phyloP scores from a whole-genome alignment of 92 coral and sea anemone species.

The Palythoa grandis region DNA sequence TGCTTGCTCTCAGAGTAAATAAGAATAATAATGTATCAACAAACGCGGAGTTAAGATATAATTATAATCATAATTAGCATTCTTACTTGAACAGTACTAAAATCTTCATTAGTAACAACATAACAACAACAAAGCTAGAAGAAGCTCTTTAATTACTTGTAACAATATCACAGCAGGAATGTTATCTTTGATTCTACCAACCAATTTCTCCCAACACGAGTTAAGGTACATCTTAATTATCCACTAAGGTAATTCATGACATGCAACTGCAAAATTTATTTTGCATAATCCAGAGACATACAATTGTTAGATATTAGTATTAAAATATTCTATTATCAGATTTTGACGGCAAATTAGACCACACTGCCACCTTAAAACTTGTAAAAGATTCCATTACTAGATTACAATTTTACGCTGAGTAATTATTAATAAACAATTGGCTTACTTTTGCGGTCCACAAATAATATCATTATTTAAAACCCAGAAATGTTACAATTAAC shows the following conservation, averaged over 20 bases:
- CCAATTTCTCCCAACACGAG: background rate
- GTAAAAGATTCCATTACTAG: background rate
- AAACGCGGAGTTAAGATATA: background rate
- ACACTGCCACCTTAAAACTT: background rate
- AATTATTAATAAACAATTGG: conserved; percentile 21
- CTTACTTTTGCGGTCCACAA: background rate
- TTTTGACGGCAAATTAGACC: background rate
- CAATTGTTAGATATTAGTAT: background rate
- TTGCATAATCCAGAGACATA: background rate
- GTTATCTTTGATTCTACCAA: conserved; percentile 20
- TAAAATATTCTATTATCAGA: no score
- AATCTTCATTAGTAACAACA: background rate
- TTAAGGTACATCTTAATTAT: background rate
- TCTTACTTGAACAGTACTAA: background rate
- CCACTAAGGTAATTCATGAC: background rate
- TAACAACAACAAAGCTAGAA: background rate
- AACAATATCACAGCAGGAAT: background rate
- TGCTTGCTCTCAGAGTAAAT: background rate
- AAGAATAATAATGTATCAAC: background rate
- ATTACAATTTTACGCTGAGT: background rate
- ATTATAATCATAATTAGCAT: background rate
- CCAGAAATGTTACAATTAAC: background rate
- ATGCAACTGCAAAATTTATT: background rate
- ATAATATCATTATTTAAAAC: background rate
- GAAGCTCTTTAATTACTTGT: background rate